These are phyloP conservation scores for Silurus glanis DNA, from an alignment of 2,113 vertebrate genomes.

Conservation along the genomic window DNA sequence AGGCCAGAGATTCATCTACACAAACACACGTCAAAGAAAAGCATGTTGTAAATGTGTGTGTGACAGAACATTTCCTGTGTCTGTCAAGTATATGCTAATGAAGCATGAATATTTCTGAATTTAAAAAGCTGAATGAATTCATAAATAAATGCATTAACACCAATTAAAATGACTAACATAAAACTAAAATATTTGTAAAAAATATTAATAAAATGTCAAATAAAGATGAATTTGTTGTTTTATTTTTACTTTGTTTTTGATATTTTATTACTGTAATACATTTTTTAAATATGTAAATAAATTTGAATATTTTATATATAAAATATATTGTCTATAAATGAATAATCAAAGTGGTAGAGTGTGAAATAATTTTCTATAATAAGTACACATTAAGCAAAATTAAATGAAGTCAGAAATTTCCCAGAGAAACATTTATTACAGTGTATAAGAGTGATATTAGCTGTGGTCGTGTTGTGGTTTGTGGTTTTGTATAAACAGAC, in stretches of 20 bases:
- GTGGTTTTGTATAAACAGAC: not conserved
- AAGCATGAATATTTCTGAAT: not conserved
- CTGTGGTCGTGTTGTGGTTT: not conserved
- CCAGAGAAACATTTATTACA: not conserved
- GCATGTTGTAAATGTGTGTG: conserved; percentile 48
- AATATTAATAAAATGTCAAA: not conserved
- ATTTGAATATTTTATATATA: no score
- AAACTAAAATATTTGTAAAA: not conserved
- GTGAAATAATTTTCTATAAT: not conserved
- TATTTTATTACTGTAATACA: not conserved
- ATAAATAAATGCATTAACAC: no score
- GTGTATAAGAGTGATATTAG: not conserved
- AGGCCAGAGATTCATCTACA: not conserved
- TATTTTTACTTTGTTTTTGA: not conserved
- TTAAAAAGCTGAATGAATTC: not conserved
- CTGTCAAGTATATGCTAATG: not conserved
- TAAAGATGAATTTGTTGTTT: not conserved
- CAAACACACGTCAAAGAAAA: conserved; percentile 15
- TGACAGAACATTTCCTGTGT: not conserved
- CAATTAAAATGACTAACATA: not conserved
- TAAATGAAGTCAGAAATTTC: not conserved
- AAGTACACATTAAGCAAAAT: not conserved
- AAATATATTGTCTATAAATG: not conserved
- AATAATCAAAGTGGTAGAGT: not conserved
- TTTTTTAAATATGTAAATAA: no score